Percentiles rank a stretch among this genome's conserved stretches.
Conservation (phyloP, 2,113 vertebrate species). For the Tragelaphus strepsiceros region DNA sequence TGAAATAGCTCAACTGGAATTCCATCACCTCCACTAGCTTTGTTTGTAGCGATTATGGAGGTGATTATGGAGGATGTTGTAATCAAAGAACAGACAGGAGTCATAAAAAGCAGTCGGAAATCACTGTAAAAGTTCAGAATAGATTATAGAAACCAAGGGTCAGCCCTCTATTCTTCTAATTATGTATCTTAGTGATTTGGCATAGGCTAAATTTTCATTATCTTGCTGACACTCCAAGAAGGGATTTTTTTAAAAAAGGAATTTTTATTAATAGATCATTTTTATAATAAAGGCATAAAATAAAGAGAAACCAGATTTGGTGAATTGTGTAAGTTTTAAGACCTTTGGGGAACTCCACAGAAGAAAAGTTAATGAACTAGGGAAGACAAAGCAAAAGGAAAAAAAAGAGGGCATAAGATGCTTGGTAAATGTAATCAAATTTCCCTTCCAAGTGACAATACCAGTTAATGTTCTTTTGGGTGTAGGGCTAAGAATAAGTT, state of each 20-base stretch:
- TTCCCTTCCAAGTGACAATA: neutral
- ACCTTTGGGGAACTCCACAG: neutral
- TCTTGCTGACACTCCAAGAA: neutral
- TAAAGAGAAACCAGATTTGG: neutral
- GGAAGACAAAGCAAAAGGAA: neutral
- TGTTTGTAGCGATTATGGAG: accelerated
- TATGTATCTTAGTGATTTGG: neutral
- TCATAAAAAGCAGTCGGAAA: neutral
- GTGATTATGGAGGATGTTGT: neutral
- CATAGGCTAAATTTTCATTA: neutral
- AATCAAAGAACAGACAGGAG: neutral
- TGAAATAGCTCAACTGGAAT: too few relatives aligned
- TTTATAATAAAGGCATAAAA: neutral
- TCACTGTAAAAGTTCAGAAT: neutral
- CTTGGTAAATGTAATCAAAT: neutral
- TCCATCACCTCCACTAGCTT: too few relatives aligned
- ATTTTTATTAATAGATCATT: neutral
- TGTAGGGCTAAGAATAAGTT: neutral
- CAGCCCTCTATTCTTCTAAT: neutral
- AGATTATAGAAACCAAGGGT: neutral
- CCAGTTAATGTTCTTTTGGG: neutral
- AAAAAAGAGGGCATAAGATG: neutral
- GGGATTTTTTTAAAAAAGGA: neutral
- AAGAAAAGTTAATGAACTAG: neutral
- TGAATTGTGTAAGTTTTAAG: neutral